These are phyloP conservation scores for Alligator sinensis DNA, from an alignment of 2,113 vertebrate genomes.

Conservation along the genomic window DNA sequence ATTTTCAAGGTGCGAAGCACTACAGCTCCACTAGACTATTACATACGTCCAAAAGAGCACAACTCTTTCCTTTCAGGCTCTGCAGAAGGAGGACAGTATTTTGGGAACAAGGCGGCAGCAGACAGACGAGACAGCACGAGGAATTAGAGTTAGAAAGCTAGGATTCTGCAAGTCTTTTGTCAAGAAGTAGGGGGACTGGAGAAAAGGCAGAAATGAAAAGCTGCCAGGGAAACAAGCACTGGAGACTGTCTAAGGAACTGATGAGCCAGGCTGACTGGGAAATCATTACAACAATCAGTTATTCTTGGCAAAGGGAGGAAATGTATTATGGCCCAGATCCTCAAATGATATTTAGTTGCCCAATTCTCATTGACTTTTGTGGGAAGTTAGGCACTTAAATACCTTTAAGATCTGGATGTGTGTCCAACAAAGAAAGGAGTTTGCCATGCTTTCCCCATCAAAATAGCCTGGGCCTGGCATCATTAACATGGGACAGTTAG, in stretches of 20 bases:
- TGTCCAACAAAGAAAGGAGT: no score
- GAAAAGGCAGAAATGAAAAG: background rate
- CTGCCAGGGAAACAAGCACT: background rate
- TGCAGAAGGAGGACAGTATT: conserved; percentile 34
- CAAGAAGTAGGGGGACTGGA: background rate
- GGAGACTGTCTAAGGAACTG: background rate
- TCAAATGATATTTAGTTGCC: no score
- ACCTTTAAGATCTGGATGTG: no score
- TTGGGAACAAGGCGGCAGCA: background rate
- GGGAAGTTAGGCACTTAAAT: no score
- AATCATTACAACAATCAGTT: background rate
- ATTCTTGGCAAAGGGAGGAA: background rate
- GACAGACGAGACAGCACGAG: background rate
- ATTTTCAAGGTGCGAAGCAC: background rate
- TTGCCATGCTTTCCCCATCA: no score
- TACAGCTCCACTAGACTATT: background rate
- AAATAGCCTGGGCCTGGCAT: no score
- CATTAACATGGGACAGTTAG: no score
- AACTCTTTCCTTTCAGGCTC: conserved; percentile 30
- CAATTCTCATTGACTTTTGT: no score
- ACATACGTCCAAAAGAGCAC: background rate
- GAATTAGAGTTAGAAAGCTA: background rate
- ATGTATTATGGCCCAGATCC: no score
- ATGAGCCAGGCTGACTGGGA: background rate
- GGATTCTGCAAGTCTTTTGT: background rate